These are phyloP conservation scores for Pardosa pseudoannulata DNA, from an alignment of 2,888 invertebrate species.

Conservation along the genomic window DNA sequence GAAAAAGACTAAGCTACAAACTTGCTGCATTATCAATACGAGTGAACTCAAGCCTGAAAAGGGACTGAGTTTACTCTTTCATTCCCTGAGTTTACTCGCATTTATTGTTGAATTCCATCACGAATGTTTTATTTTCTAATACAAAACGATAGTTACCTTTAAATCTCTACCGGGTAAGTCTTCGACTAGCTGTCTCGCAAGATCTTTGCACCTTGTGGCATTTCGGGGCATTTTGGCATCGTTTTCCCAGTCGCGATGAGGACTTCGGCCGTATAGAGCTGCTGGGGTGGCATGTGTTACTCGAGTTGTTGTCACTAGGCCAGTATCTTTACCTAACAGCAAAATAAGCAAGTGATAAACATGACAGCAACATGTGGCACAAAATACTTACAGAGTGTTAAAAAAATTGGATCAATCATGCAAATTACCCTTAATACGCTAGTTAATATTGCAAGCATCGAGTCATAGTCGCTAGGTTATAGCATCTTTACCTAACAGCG, in stretches of 20 bases:
- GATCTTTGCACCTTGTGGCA: conserved; percentile 81
- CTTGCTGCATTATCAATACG: too few relatives aligned
- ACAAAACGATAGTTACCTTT: conserved; percentile 73
- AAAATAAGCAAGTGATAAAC: neutral
- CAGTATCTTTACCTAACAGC: conserved; percentile 77
- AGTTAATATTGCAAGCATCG: too few relatives aligned
- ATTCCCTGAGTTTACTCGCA: too few relatives aligned
- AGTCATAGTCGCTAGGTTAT: too few relatives aligned
- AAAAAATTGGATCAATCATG: too few relatives aligned
- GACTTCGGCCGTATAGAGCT: conserved; percentile 73
- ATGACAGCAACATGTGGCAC: neutral
- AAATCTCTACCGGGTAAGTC: conserved; percentile 83
- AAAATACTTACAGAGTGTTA: neutral
- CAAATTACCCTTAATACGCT: too few relatives aligned
- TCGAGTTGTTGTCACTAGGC: conserved; percentile 76
- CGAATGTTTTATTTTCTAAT: too few relatives aligned
- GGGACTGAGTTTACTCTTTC: too few relatives aligned
- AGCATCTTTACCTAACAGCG: too few relatives aligned
- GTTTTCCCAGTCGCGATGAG: conserved; percentile 76
- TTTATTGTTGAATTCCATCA: too few relatives aligned
- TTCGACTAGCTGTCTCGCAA: conserved; percentile 86
- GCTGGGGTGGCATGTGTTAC: conserved; percentile 75
- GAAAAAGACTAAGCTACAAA: too few relatives aligned
- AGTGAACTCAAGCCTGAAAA: too few relatives aligned
- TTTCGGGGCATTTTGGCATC: conserved; percentile 72